Conservation (phyloP, 2,113 vertebrate species). For the Scomber japonicus region DNA sequence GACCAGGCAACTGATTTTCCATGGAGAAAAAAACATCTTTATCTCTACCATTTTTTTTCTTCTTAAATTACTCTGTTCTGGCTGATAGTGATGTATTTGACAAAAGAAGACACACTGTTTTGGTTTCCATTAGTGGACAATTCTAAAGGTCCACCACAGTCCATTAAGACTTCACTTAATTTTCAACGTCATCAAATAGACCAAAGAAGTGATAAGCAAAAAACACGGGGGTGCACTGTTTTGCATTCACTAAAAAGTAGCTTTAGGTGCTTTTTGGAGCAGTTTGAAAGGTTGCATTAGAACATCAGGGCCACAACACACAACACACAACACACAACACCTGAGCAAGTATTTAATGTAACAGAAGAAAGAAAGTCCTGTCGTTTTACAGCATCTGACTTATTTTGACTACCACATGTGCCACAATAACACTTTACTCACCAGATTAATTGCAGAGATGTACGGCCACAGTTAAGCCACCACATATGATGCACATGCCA, state of each 20-base stretch:
- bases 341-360: conserved; percentile 5
- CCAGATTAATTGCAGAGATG: conserved; percentile 12
- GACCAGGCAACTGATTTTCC: neutral
- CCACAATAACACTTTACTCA: neutral
- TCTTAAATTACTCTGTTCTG: neutral
- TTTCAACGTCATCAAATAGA: conserved; percentile 14
- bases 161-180: conserved; percentile 35
- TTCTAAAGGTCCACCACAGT: conserved; percentile 19
- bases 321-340: neutral
- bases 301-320: neutral
- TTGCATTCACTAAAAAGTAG: conserved; percentile 41
- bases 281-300: conserved; percentile 29
- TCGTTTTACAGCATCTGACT: neutral
- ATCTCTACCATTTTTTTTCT: neutral
- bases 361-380: conserved; percentile 5
- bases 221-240: conserved; percentile 12
- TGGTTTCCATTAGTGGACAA: conserved; percentile 23
- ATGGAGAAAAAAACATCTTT: too few relatives aligned
- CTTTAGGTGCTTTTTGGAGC: conserved; percentile 26
- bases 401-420: neutral
- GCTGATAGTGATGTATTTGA: neutral
- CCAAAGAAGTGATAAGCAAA: conserved; percentile 20
- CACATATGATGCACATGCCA: neutral
- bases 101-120: conserved; percentile 14
- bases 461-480: neutral